phyloP scores from a whole-genome alignment of 2,797 vertebrate genomes.

The Cynopterus sphinx region DNA sequence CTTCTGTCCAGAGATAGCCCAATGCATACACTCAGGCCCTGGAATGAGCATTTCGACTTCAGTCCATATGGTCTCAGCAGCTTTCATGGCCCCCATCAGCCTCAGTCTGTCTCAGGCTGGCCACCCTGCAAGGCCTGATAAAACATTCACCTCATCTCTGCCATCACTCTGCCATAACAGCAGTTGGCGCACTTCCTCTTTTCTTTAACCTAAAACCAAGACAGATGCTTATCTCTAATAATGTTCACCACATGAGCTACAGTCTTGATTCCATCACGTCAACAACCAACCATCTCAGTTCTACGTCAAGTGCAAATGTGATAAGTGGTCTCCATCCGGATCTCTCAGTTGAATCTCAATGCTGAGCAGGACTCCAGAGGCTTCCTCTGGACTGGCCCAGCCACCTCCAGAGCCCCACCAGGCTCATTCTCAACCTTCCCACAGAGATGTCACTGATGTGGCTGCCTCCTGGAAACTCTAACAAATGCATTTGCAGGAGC shows the following conservation, averaged over 20 bases:
- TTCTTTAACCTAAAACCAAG: background rate
- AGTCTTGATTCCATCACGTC: background rate
- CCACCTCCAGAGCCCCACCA: background rate
- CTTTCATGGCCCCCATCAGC: background rate
- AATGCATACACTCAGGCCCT: background rate
- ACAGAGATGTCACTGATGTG: too few species aligned
- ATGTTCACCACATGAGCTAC: background rate
- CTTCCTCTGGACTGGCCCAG: background rate
- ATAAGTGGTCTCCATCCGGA: background rate
- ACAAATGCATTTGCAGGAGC: background rate
- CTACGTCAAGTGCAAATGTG: slow-evolving; percentile 10
- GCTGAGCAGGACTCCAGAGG: background rate
- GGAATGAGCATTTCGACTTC: too few species aligned
- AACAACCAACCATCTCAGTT: background rate
- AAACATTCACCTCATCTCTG: background rate
- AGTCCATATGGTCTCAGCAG: background rate
- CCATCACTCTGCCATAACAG: background rate
- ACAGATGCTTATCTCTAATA: background rate
- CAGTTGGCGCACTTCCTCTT: background rate
- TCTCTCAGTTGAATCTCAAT: background rate
- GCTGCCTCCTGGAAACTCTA: background rate
- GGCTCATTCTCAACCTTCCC: background rate
- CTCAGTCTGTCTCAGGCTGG: background rate
- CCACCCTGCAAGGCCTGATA: too few species aligned
- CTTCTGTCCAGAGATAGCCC: background rate